Evolutionary conservation across 2,797 vertebrate genomes (phyloP), one percentile per base, ranked within the genome.

Genomic region (Otus scops): DNA sequence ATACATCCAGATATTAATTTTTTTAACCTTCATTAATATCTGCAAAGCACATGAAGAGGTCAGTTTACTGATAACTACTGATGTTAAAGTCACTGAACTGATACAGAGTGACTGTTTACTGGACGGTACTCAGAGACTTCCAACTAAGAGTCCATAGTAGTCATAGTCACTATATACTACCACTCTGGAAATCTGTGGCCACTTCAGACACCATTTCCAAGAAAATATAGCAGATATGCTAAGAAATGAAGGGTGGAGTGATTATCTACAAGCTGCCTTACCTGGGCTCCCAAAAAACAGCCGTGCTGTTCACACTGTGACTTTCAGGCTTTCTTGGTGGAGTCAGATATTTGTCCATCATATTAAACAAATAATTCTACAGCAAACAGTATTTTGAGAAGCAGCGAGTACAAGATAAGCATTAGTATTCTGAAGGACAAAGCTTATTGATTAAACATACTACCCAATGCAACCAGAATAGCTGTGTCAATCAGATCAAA

Each of bases 381-480:
- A 73, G 50, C 48, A 83, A 96, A 69, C 24, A 57, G 60, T 69
- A 80, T 78, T 77, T 77, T 85, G 71, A 93, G 68, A 54, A 94
- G 80, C 47, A 82, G 27, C 43, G 59, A 43, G 45, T 61, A 77
- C 51, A 45, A 61, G 59, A 59, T 26, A 51, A 81, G 43, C 54
- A 90, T 93, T 86, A 78, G 54, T 65, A 90, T 94, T 93, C 89
- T 7, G 10, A 86, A 92, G 43, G 54, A 74, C 60, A 39, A 90
- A 84, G 32, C 36, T 84, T 89, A 96, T 84, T 93, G 95, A 96
- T 97, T 82, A 93, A 84, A 60, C n/a, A 27, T 39, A 41, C 47
- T 65, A 51, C 43, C 41, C 74, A 63, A n/a, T 84, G 64, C 65
- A 86, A 67, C 28, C 20, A 73, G 60, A 92, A 92, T 47, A 86